Base-by-base conservation (phyloP, 2,797 vertebrate species). In the Pogonophryne albipinna region DNA sequence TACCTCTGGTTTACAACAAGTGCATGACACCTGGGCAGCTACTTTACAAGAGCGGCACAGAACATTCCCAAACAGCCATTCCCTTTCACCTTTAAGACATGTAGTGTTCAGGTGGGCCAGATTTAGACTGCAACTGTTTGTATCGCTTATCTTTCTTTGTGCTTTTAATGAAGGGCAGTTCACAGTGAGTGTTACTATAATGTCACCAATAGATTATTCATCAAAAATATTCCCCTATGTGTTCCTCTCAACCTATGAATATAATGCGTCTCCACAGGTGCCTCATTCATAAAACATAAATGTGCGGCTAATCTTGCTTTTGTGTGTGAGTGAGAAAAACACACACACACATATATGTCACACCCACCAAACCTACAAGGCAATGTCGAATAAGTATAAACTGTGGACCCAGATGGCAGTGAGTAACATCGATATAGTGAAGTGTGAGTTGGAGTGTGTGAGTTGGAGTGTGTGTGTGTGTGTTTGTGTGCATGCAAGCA, bases 381-480 rank as follows among this genome's bases (percentile, higher is more conserved):
- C 53, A 38, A 65, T 79, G 78, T 70, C 31, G 27, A 85, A 61
- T 76, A 58, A 69, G 69, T 50, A 62, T 73, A 73, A 76, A 81
- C 62, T 76, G 74, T 81, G 72, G 83, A 78, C 69, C 47, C 88
- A 89, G 87, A 91, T 91, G 85, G 85, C 82, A 73, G 66, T 67
- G 77, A 23, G 55, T 84, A 64, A 78, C 66, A 76, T 61, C 42
- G 55, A 75, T 82, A 71, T 66, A 86, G 66, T 74, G 71, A 79
- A 64, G 81, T 4, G 23, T 51, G 34, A 31, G 60, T 57, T 16
- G 17, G 31, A n/a, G 16, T 57, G 71, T 72, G 53, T 27, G 58
- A 60, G 62, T 42, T n/a, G n/a, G 53, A 8, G 20, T 27, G 77
- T 44, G 47, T 78, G 50, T 44, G 42, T 74, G 55, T 62, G 20